Base-by-base conservation (phyloP, 53 echinoderm and acorn worm genomes). In the Holothuria scabra region DNA sequence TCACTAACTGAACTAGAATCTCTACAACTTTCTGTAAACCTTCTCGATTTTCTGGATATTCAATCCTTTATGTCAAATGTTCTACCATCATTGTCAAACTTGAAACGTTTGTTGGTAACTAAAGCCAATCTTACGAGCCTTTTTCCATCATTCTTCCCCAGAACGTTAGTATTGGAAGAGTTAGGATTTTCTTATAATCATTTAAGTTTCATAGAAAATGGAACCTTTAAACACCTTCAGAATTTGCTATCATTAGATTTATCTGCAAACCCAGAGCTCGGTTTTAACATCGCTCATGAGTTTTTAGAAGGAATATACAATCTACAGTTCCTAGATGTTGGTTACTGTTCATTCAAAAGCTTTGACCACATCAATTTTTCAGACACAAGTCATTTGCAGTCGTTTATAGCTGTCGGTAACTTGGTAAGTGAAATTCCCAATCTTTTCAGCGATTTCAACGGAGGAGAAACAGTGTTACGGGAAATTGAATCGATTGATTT, bases 331-430 rank as follows among this genome's bases (percentile, higher is more conserved):
- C 20, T 64, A 64, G 14, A 28, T 30, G 12, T 64, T 2, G 23
- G n/a, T 7, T 13, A 14, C 55, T 76, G 76, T 26, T 76, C 76
- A 56, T 14, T 76, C 28, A 76, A 23, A 21, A 76, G 29, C n/a
- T 52, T 76, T 24, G 22, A 23, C 19, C 28, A 76, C 24, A 52
- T 25, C 25, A 25, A 25, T 23, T 76, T 76, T 49, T 48, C 56
- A 48, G 76, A 76, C 56, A 52, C 46, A 26, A 29, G 23, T 12
- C 44, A 49, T n/a, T 23, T 76, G 48, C 55, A 25, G 9, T 5
- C 2, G 13, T 19, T 76, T 13, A 12, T 0, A 26, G 76, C 52
- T 19, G 22, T 0, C 20, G 5, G 10, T 25, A 76, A 56, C 29
- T 20, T 19, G 11, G 26, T 49, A 1, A 48, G 46, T 41, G 55